phyloP scores from a whole-genome alignment of 2,888 invertebrate species.

The Neoascia interrupta region DNA sequence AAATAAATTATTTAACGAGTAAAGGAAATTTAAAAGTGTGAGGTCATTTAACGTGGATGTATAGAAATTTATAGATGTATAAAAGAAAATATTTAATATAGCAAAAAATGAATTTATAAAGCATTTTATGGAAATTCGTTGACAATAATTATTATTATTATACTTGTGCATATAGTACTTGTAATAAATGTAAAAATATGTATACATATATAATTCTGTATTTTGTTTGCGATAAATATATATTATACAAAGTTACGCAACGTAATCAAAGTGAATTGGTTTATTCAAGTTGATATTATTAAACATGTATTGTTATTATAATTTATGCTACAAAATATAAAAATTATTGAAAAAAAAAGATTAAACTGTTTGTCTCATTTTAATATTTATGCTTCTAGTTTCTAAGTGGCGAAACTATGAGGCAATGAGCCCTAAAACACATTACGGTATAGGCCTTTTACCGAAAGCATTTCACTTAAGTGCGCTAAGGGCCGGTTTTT shows the following conservation, averaged over 20 bases:
- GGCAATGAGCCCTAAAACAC: no score
- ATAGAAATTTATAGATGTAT: no score
- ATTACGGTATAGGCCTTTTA: no score
- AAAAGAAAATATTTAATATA: constrained; percentile 9
- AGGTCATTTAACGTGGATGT: no score
- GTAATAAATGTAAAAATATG: constrained; percentile 24
- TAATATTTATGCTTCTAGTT: no score
- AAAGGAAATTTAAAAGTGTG: no score
- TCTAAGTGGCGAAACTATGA: no score
- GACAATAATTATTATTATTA: constrained; percentile 62
- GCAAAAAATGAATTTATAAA: not conserved
- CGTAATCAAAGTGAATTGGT: constrained; percentile 21
- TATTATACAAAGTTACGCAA: no score
- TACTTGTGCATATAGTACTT: constrained; percentile 32
- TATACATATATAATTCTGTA: constrained; percentile 11
- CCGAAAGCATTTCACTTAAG: no score
- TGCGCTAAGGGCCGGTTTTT: no score
- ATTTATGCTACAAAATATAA: constrained; percentile 16
- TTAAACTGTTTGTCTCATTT: no score
- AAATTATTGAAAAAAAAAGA: constrained; percentile 14
- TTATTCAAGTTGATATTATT: constrained; percentile 16
- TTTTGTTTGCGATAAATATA: not conserved
- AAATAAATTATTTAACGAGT: no score
- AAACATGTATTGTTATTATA: constrained; percentile 9
- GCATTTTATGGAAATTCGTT: constrained; percentile 52